A percentile compares a stretch with the other conserved stretches of the same genome.
Evolutionary conservation across 2,888 invertebrate genomes (phyloP).

Genomic region (Desoria tigrina): DNA sequence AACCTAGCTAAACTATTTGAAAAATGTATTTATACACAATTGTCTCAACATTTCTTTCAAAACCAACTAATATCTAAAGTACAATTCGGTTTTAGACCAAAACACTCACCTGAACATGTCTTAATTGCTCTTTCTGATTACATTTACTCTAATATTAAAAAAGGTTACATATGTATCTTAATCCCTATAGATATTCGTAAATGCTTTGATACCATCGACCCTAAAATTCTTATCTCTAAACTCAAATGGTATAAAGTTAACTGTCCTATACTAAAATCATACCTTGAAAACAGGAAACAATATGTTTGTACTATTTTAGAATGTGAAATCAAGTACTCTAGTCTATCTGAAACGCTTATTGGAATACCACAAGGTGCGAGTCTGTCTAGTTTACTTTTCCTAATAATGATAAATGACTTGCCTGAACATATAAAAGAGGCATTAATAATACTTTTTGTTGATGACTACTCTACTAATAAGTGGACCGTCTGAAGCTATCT

Average conservation of each 20-base stretch:
- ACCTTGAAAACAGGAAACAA: not conserved
- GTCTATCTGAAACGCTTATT: not conserved
- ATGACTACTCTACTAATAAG: not conserved
- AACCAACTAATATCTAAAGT: conserved; percentile 8
- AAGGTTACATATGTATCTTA: not conserved
- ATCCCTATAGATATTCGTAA: not conserved
- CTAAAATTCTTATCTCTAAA: not conserved
- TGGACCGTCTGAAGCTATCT: not conserved
- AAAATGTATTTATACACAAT: conserved; percentile 16
- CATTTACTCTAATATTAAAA: not conserved
- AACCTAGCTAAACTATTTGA: conserved; percentile 21
- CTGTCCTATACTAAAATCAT: not conserved
- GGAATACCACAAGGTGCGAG: not conserved
- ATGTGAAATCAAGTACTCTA: not conserved
- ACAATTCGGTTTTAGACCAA: conserved; percentile 26
- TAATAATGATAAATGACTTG: conserved; percentile 4
- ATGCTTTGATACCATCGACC: not conserved
- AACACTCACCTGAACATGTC: not conserved
- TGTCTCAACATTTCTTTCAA: not conserved
- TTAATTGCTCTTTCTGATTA: not conserved
- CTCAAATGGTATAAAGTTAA: not conserved
- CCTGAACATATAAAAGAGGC: not conserved
- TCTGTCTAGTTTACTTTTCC: no score
- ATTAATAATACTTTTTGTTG: not conserved
- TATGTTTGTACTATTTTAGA: not conserved